Base-by-base conservation (phyloP, 2,888 invertebrate species). In the Allacma fusca region DNA sequence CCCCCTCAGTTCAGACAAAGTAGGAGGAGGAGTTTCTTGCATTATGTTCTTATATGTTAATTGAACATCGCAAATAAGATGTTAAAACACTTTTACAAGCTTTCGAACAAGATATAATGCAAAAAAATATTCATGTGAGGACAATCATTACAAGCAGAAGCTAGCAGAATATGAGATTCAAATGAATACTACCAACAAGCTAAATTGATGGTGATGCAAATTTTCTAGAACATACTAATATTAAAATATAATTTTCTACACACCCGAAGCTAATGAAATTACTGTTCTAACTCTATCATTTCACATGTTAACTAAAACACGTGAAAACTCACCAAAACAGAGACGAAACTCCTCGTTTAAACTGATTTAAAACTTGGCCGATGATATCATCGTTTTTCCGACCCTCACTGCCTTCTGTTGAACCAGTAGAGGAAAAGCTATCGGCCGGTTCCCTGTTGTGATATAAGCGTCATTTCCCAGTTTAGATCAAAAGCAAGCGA, bases 281-380 rank as follows among this genome's bases (percentile, higher is more conserved):
- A 62, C 21, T 62, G 16, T 9, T 21, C 57, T 57, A 57, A 9
- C 13, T 9, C 5, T 7, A 57, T 19, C 57, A 24, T 23, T 26
- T 62, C 62, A 62, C 24, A 57, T 57, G 23, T 57, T 57, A 57
- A 21, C n/a, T 57, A 57, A 57, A 57, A 57, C 57, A 57, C 23
- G 50, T n/a, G 7, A 26, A 2, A 24, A 50, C 74, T 74, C 74
- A 74, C 74, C 74, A 74, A 26, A 74, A 26, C 64, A 74, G 74
- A 44, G 65, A 62, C 23, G 62, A 69, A 16, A 74, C 65, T 65
- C 74, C 74, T 19, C 74, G 74, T 43, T 67, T 74, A 9, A 74
- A 65, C 5, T 67, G 26, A 74, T 65, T 65, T 5, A 74, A 24
- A n/a, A 74, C 44, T 21, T 64, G 62, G 64, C 73, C 62, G 28